These are phyloP conservation scores for Anaspis maculata DNA, from an alignment of 2,888 invertebrate genomes.

Conservation along the genomic window DNA sequence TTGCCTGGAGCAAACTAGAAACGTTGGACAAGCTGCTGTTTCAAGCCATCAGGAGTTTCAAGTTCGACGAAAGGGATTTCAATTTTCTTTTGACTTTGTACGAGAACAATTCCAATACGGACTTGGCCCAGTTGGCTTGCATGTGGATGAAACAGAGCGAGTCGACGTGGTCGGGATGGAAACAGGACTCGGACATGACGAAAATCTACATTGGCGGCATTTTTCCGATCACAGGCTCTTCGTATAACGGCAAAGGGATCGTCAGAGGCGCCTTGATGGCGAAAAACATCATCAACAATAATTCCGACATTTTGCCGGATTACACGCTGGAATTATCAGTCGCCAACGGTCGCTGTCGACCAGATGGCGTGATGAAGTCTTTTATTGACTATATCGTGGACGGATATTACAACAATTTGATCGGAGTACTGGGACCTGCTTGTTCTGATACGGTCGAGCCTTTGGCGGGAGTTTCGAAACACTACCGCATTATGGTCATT, in stretches of 20 bases:
- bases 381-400: slow-evolving; percentile 62
- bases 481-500: slow-evolving; percentile 62
- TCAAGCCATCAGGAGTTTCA: slow-evolving; percentile 45
- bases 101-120: slow-evolving; percentile 12
- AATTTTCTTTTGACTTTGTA: slow-evolving; percentile 29
- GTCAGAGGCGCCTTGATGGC: slow-evolving; percentile 57
- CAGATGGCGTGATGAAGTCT: slow-evolving; percentile 65
- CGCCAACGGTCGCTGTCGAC: slow-evolving; percentile 59
- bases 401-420: slow-evolving; percentile 46
- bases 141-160: slow-evolving; percentile 49
- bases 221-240: slow-evolving; percentile 56
- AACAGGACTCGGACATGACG: slow-evolving; percentile 28
- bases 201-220: slow-evolving; percentile 57
- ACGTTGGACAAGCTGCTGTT: slow-evolving; percentile 45
- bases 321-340: slow-evolving; percentile 51
- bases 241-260: slow-evolving; percentile 53
- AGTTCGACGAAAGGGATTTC: slow-evolving; percentile 48
- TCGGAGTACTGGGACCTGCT: slow-evolving; percentile 70
- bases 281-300: slow-evolving; percentile 52
- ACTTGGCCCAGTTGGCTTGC: slow-evolving; percentile 51
- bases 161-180: slow-evolving; percentile 44
- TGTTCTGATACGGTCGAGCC: slow-evolving; percentile 78
- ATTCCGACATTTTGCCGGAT: slow-evolving; percentile 49
- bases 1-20: slow-evolving; percentile 53
- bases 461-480: slow-evolving; percentile 65